Evolutionary conservation across 2,113 vertebrate genomes (phyloP), one percentile per base, ranked within the genome.

Genomic region (Paedocypris sp.): DNA sequence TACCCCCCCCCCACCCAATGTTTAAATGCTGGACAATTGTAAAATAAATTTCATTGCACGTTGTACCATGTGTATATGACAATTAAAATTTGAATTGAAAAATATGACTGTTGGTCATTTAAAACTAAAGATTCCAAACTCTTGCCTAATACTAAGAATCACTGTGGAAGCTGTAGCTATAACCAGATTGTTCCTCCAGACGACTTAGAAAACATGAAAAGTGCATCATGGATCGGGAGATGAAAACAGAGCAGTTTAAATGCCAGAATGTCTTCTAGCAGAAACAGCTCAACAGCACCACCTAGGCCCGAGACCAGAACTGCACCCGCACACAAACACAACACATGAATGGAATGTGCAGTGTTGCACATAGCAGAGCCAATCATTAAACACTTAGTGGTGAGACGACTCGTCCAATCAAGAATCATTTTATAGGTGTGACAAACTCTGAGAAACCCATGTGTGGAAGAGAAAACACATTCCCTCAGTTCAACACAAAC

Each of bases 301-400:
- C 49, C 49, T 53, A 64, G 20, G 11, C 22, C 25, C 19, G 9
- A 19, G 3, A 8, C 16, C 13, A 20, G 6, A 45, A 12, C 36
- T 19, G 20, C 25, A 36, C 20, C 10, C 9, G 35, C 29, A 39
- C 32, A 49, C 45, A 23, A 18, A 35, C 6, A 53, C 20, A 36
- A 43, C 6, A 54, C 33, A 39, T 6, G 19, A 20, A 39, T 22
- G 12, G 38, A 57, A 57, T 57, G 16, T 57, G 53, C 53, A 57
- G 23, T 7, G 26, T 39, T 41, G 52, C 52, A 56, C 52, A 56
- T 56, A 57, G 53, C 53, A 57, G 53, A 42, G 13, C 22, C 26
- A 2, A 56, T 42, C 53, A 43, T 43, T 31, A 10, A 15, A 39
- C 53, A 43, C 12, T 43, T 57, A 57, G 53, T 57, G 53, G 53